Base-by-base conservation (phyloP, 2,113 vertebrate genomes). In the Parus major region DNA sequence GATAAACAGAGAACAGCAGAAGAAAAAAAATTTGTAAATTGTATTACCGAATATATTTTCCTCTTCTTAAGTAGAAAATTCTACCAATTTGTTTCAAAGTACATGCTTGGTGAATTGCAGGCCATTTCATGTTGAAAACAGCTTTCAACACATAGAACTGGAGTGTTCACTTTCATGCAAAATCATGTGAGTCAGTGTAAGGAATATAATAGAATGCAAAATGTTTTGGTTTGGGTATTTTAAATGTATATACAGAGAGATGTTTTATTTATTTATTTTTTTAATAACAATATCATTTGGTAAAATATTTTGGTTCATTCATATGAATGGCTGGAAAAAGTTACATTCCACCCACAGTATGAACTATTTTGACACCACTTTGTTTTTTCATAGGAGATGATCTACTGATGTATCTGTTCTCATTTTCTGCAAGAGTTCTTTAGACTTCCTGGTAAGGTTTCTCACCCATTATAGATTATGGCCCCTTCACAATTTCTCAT, bases 221-320 rank as follows among this genome's bases (percentile, higher is more conserved):
- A 41, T 33, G 1, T 13, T 55, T 61, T 44, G 8, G 5, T 44
- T 65, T 36, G 16, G 3, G 6, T 39, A 53, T 53, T 81, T 46
- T 7, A 56, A 35, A 46, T 41, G 3, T 21, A 41, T 68, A 7
- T 18, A 29, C 3, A 49, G 4, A 57, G 7, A 35, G 4, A 42
- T 39, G 39, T 39, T 39, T 39, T 12, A 39, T 39, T 39, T 39
- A 12, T 29, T 35, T 20, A 3, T 70, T 29, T 15, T 41, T 35
- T 68, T 53, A 1, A 10, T 39, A 10, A 12, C 16, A 49, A 47
- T 10, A 31, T 1, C 2, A 20, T 41, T 71, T 5, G 1, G 12
- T 52, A 5, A 55, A 82, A 53, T 79, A 60, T 41, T 76, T 87
- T 47, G 2, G 2, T 39, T 88, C 36, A 36, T 84, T 82, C 44